Evolutionary conservation across 1,140 invertebrate genomes (phyloP), one percentile per base, ranked within the genome.

Genomic region (Anoplophora glabripennis): DNA sequence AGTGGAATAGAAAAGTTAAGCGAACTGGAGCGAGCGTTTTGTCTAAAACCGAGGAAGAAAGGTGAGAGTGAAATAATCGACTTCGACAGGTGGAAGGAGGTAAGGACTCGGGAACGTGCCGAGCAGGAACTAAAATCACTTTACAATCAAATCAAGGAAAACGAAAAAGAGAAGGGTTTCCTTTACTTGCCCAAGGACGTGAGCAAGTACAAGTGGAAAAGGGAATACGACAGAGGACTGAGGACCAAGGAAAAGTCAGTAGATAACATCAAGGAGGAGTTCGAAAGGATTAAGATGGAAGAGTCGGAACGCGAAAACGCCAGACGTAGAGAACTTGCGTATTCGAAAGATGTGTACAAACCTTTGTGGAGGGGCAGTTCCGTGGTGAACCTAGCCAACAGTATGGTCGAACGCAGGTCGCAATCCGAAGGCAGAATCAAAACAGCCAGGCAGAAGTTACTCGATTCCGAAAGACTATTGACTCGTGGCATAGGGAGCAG

Each of bases 241-340:
- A 80, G 86, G 70, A 85, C 85, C 38, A 93, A 91, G 73, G 89
- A 94, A 70, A 88, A 90, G 71, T 94, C 91, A 0, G 89, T 95
- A 0, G 89, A 91, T 73, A 88, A 94, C 76, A 81, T 96, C 15
- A 84, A 85, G 53, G 84, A 88, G 60, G 83, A 86, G 63, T 90
- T 91, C 65, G 80, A 83, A 67, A 83, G 76, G 76, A 48, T 64
- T 71, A 78, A 64, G 49, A 75, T 56, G 21, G 60, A 79, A 49
- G 79, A 82, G 10, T 74, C 72, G 28, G 75, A 78, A 46, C 47
- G 78, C 44, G 79, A 81, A 68, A 67, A 65, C 1, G 66, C 64
- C 0, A 75, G 66, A 44, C 69, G 69, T 28, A 71, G 75, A 48
- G 84, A 84, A 17, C 73, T 80, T 8, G 72, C 74, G 15, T 73